Evolutionary conservation across 2,888 invertebrate species (phyloP), one percentile per base, ranked within the genome.

Genomic region (Germaria angustata): DNA sequence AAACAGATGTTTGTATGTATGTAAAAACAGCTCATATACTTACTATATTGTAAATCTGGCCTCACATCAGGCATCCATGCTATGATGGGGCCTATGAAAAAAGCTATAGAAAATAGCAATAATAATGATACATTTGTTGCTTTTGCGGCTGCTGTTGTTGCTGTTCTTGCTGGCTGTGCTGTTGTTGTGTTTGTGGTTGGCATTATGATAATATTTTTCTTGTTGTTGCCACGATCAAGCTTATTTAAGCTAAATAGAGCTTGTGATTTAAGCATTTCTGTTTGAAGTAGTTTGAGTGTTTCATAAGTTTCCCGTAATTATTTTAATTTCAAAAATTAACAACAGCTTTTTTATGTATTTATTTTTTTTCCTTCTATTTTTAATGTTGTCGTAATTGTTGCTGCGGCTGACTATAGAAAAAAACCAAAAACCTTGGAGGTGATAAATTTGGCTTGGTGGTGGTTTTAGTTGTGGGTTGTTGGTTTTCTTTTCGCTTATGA

Each of bases 41-140:
- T 88, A 90, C 90, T 90, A 68, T 88, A 87, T 85, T 87, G 88
- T 84, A 88, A 85, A 86, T 90, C 90, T 77, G 90, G 89, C 63
- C 87, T 89, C 81, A 90, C 87, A 86, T 90, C 90, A 84, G 90
- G 90, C 87, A 90, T 88, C 90, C 90, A 90, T 80, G 88, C 89
- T 41, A 41, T 53, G 32, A 71, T 66, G 71, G 71, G 75, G 75
- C 71, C 71, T 76, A 82, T 79, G 34, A 82, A 76, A 79, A 79
- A 73, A 46, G 71, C 79, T 66, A 82, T 53, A 79, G 71, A 82
- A 82, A 82, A 76, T 76, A 82, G 46, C 46, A 79, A 63, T 46
- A 82, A 71, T 68, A 82, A 61, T 76, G 79, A 79, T 76, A 82
- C 41, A 76, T 79, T 75, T 41, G 20, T 34, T 55, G 39, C 20